These are phyloP conservation scores for Orchesella flavescens DNA, from an alignment of 2,888 invertebrate species.

Conservation along the genomic window DNA sequence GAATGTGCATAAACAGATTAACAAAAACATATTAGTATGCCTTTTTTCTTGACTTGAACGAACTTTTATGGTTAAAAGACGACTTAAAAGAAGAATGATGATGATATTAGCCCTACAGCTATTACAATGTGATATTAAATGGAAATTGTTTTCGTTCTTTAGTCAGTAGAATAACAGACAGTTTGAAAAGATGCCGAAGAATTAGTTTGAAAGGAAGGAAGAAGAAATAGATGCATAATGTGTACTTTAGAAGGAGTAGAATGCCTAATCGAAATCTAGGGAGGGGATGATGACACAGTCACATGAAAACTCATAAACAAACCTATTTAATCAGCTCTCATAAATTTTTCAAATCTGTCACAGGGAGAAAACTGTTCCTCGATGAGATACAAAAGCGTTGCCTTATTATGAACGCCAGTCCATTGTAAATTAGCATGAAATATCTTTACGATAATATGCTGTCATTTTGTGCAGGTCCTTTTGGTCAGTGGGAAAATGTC, in stretches of 20 bases:
- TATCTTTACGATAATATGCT: too few relatives aligned
- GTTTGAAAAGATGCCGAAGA: too few relatives aligned
- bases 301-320: constrained; percentile 4
- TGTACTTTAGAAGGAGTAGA: not conserved
- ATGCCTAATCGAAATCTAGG: not conserved
- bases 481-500: too few relatives aligned
- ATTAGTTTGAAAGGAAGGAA: too few relatives aligned
- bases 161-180: not conserved
- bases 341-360: constrained; percentile 9
- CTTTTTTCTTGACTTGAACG: too few relatives aligned
- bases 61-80: too few relatives aligned
- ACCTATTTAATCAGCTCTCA: constrained; percentile 12
- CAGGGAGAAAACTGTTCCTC: not conserved
- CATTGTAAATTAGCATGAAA: too few relatives aligned
- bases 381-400: too few relatives aligned
- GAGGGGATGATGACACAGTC: not conserved
- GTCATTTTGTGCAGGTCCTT: too few relatives aligned
- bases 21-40: too few relatives aligned
- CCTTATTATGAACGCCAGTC: too few relatives aligned
- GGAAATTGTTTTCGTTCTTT: not conserved
- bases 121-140: not conserved
- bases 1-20: too few relatives aligned
- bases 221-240: not conserved
- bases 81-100: not conserved
- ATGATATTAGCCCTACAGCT: not conserved